A percentile compares a stretch with the other conserved stretches of the same genome.
Conservation (phyloP, 2,113 vertebrate genomes). For the Amazona guildingii region DNA sequence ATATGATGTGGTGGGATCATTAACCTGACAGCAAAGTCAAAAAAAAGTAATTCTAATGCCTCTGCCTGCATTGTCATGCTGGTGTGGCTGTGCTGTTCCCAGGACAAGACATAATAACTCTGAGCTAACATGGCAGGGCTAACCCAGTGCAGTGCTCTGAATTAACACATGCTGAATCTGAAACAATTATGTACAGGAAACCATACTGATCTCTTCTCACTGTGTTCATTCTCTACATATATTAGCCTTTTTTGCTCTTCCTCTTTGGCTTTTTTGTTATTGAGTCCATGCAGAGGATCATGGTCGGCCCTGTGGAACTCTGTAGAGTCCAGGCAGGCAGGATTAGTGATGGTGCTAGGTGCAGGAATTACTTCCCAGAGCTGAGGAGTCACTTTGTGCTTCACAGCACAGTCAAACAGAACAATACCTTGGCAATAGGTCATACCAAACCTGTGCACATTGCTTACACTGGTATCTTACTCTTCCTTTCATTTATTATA, state of each 20-base stretch:
- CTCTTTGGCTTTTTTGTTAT: not conserved
- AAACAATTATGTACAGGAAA: not conserved
- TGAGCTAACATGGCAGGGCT: not conserved
- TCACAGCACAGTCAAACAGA: not conserved
- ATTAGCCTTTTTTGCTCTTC: not conserved
- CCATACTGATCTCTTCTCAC: not conserved
- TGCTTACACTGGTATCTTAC: not conserved
- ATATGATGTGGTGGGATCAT: not conserved
- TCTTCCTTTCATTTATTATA: not conserved
- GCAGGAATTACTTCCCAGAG: not conserved
- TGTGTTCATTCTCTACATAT: not conserved
- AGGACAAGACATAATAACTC: not conserved
- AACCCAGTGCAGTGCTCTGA: not conserved
- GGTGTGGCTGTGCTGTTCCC: not conserved
- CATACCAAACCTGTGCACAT: not conserved
- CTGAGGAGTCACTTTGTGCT: not conserved
- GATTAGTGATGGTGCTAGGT: not conserved
- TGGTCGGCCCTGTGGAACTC: not conserved
- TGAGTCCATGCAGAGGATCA: not conserved
- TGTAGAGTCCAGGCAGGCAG: not conserved
- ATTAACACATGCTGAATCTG: not conserved
- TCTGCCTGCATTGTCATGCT: not conserved
- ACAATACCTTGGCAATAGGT: not conserved
- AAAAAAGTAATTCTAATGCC: not conserved
- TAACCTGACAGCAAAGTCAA: not conserved